Percentiles rank a stretch among this genome's conserved stretches.
Conservation (phyloP, 2,888 invertebrate species). For the Chaetogeoica ovagalla region DNA sequence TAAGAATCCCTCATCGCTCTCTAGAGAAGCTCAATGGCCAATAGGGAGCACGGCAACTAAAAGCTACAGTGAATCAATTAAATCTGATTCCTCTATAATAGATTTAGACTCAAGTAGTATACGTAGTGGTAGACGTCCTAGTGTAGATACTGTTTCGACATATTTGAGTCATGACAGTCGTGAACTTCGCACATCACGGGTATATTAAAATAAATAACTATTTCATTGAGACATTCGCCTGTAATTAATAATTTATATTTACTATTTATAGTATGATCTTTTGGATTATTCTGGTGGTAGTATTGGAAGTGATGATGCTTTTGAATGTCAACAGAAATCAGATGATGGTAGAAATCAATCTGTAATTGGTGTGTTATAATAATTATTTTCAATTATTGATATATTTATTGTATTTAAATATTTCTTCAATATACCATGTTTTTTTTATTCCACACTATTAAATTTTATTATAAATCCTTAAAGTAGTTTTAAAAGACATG, state of each 20-base stretch:
- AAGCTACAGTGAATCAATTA: constrained; percentile 41
- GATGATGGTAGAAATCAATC: constrained; percentile 39
- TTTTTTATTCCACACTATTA: no score
- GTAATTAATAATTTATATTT: constrained; percentile 29
- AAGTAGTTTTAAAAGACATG: no score
- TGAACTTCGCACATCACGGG: constrained; percentile 60
- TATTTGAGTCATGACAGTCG: constrained; percentile 82
- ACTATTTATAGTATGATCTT: constrained; percentile 63
- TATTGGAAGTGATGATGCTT: constrained; percentile 67
- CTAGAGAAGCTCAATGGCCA: constrained; percentile 42
- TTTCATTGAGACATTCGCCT: neutral
- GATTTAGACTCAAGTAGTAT: constrained; percentile 71
- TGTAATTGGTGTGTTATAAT: constrained; percentile 35
- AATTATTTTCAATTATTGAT: neutral
- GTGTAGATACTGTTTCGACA: constrained; percentile 85
- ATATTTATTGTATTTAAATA: no score
- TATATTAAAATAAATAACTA: constrained; percentile 42
- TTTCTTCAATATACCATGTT: no score
- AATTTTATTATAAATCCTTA: no score
- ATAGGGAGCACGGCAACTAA: constrained; percentile 33
- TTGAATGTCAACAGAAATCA: constrained; percentile 59
- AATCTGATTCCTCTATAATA: constrained; percentile 52
- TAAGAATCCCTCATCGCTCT: constrained; percentile 40
- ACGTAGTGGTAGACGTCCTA: constrained; percentile 76
- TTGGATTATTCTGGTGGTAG: constrained; percentile 73